Conservation (phyloP, 2,888 invertebrate genomes). For the Zaprionus bogoriensis region DNA sequence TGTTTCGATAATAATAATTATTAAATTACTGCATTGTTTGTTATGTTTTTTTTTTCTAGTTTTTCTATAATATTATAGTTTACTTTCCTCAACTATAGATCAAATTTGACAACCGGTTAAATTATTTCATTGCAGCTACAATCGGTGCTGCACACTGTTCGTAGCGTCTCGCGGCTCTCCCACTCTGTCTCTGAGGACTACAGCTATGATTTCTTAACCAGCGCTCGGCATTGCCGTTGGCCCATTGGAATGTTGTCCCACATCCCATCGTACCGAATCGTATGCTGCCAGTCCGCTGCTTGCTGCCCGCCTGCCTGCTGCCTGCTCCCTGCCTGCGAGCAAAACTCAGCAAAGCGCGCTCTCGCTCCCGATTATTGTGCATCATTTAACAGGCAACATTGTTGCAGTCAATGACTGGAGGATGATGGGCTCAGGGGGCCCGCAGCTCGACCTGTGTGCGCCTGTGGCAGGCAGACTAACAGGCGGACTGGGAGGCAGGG, state of each 20-base stretch:
- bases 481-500: background rate
- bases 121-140: too few species aligned
- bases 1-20: too few species aligned
- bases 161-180: background rate
- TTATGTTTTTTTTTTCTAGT: too few species aligned
- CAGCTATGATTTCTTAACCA: constrained; percentile 61
- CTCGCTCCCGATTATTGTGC: constrained; percentile 72
- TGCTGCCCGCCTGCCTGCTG: constrained; percentile 3
- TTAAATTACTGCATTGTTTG: too few species aligned
- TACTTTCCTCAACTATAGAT: too few species aligned
- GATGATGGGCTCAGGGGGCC: constrained; percentile 17
- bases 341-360: constrained; percentile 64
- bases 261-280: constrained; percentile 35
- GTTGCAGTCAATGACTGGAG: constrained; percentile 69
- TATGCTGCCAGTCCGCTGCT: background rate
- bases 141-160: constrained; percentile 11
- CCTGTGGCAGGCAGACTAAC: background rate
- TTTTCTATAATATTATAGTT: too few species aligned
- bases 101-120: too few species aligned
- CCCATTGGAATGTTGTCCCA: constrained; percentile 57
- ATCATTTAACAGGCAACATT: constrained; percentile 77
- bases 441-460: background rate
- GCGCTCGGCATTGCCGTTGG: constrained; percentile 34
- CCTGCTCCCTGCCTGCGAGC: constrained; percentile 16
- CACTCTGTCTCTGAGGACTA: constrained; percentile 19